These are phyloP conservation scores for Gymnarchus niloticus DNA, from an alignment of 2,113 vertebrate species.

Conservation along the genomic window DNA sequence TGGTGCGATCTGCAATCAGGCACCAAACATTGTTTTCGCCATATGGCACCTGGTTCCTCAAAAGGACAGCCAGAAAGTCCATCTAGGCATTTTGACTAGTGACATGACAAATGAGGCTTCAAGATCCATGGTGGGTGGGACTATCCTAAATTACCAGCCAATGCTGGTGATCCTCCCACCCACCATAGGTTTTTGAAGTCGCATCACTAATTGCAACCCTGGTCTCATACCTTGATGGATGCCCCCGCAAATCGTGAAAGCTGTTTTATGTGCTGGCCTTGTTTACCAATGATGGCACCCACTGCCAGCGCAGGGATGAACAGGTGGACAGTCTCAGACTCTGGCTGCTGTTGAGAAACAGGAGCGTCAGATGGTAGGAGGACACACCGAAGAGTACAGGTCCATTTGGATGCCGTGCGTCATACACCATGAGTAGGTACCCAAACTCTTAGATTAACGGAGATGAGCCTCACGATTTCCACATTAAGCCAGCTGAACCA, in stretches of 20 bases:
- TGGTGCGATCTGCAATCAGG: slow-evolving; percentile 77
- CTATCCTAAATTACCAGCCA: too few relatives aligned
- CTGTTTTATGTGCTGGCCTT: slow-evolving; percentile 98
- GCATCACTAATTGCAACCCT: neutral
- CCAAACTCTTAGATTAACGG: too few relatives aligned
- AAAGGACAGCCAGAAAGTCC: neutral
- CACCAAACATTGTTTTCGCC: too few relatives aligned
- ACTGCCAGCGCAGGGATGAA: slow-evolving; percentile 95
- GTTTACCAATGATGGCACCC: slow-evolving; percentile 96
- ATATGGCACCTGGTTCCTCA: too few relatives aligned
- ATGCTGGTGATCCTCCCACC: too few relatives aligned
- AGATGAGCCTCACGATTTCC: neutral
- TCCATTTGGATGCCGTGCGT: too few relatives aligned
- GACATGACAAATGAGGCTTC: neutral
- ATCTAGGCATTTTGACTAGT: neutral
- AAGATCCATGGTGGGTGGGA: too few relatives aligned
- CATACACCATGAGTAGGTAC: too few relatives aligned
- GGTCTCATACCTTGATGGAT: slow-evolving; percentile 84
- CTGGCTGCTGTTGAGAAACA: slow-evolving; percentile 65
- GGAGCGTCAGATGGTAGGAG: neutral
- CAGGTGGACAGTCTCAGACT: slow-evolving; percentile 92
- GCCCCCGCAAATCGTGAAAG: slow-evolving; percentile 94
- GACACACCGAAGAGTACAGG: too few relatives aligned
- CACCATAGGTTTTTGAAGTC: too few relatives aligned
- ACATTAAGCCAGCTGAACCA: neutral